Percentiles rank a stretch among this genome's conserved stretches.
Conservation (phyloP, 1,140 invertebrate genomes). For the Drosophila ohnishii region DNA sequence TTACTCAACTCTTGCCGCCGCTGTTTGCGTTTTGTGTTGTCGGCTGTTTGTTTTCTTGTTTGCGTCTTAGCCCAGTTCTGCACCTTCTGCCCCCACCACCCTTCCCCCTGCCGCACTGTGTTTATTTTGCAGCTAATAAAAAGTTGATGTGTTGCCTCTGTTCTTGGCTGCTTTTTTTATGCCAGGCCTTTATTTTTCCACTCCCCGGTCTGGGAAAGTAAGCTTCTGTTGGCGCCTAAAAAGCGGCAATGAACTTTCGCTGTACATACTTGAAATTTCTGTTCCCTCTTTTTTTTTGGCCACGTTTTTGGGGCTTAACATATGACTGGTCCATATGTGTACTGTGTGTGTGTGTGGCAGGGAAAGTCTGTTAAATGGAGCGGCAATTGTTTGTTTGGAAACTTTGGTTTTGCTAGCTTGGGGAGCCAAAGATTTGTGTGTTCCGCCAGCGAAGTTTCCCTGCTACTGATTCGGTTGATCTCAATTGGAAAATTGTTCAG, state of each 20-base stretch:
- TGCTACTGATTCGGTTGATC: slow-evolving; percentile 23
- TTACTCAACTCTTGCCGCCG: slow-evolving; percentile 73
- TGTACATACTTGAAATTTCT: slow-evolving; percentile 39
- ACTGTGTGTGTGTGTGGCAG: slow-evolving; percentile 6
- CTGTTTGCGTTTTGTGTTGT: slow-evolving; percentile 66
- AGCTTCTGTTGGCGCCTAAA: slow-evolving; percentile 48
- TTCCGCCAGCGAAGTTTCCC: slow-evolving; percentile 16
- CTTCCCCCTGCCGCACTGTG: slow-evolving; percentile 21
- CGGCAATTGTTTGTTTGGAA: slow-evolving; percentile 49
- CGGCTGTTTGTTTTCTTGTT: slow-evolving; percentile 66
- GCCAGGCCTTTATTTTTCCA: slow-evolving; percentile 14
- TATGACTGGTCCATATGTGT: slow-evolving; percentile 43
- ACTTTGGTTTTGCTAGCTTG: slow-evolving; percentile 46
- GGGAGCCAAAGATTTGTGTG: slow-evolving; percentile 46
- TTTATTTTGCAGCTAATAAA: slow-evolving; percentile 73
- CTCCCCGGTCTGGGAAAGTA: slow-evolving; percentile 31
- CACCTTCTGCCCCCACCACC: neutral
- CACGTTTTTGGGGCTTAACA: slow-evolving; percentile 33
- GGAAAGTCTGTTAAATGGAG: slow-evolving; percentile 52
- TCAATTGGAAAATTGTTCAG: slow-evolving; percentile 27
- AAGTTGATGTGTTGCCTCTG: slow-evolving; percentile 66
- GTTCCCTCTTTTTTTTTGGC: slow-evolving; percentile 9
- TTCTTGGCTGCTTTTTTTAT: slow-evolving; percentile 33
- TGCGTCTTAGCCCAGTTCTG: slow-evolving; percentile 29
- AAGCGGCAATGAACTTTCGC: slow-evolving; percentile 60